These are phyloP conservation scores for Xenopus petersii DNA, from an alignment of 2,797 vertebrate species.

Conservation along the genomic window DNA sequence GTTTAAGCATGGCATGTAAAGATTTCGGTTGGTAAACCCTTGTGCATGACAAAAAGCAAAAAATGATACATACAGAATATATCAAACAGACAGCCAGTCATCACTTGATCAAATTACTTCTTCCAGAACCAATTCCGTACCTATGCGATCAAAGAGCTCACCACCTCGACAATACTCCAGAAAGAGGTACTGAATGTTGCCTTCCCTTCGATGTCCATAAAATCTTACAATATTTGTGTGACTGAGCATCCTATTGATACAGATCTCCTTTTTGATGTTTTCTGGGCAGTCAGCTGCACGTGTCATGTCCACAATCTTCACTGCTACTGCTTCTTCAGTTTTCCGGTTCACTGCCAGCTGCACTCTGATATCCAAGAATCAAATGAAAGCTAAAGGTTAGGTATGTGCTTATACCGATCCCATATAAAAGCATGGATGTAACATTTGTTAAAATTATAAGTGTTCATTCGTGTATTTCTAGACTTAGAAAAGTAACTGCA, in stretches of 20 bases:
- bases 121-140: conserved; percentile 55
- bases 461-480: too few species aligned
- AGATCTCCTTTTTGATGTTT: conserved; percentile 92
- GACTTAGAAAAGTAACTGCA: too few species aligned
- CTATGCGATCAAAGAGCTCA: conserved; percentile 95
- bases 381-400: too few species aligned
- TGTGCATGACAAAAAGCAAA: too few species aligned
- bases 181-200: conserved; percentile 83
- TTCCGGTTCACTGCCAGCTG: conserved; percentile 87
- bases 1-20: too few species aligned
- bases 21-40: too few species aligned
- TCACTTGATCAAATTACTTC: too few species aligned
- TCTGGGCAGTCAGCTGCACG: conserved; percentile 84
- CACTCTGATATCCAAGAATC: conserved; percentile 68
- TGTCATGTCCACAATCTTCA: conserved; percentile 89
- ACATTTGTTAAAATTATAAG: too few species aligned
- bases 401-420: too few species aligned
- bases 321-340: conserved; percentile 91
- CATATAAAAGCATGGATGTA: too few species aligned
- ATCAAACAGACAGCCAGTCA: too few species aligned
- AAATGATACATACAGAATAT: too few species aligned
- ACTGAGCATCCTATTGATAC: conserved; percentile 87
- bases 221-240: conserved; percentile 89
- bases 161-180: conserved; percentile 95
- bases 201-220: conserved; percentile 87